phyloP scores from a whole-genome alignment of 2,113 vertebrate species.

The Rhinoderma darwinii region DNA sequence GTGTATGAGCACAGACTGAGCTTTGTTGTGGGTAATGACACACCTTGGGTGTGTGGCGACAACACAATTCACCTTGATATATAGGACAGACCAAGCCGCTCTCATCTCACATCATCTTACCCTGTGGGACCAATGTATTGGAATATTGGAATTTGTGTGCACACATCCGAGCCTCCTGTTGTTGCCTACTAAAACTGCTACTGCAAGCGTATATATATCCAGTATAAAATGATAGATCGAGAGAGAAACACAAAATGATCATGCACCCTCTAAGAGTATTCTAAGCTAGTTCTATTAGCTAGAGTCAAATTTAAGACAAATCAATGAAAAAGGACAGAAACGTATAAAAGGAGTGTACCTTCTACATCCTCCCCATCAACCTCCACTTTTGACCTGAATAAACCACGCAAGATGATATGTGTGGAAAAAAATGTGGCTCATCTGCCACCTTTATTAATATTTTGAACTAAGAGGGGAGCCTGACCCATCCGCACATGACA shows the following conservation, averaged over 20 bases:
- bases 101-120: conserved; percentile 18
- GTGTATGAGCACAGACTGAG: conserved; percentile 20
- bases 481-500: too few relatives aligned
- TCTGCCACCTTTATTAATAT: too few relatives aligned
- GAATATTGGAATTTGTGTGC: neutral
- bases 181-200: neutral
- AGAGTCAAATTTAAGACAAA: neutral
- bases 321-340: neutral
- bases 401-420: too few relatives aligned
- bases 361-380: too few relatives aligned
- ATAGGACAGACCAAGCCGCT: conserved; percentile 28
- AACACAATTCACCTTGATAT: conserved; percentile 34
- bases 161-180: neutral
- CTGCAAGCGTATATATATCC: neutral
- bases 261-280: neutral
- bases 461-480: too few relatives aligned
- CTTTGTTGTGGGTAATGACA: conserved; percentile 59
- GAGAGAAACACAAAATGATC: neutral
- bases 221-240: neutral
- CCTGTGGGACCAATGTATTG: neutral
- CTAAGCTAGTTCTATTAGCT: neutral
- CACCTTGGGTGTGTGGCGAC: conserved; percentile 53
- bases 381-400: too few relatives aligned
- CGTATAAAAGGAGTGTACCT: neutral
- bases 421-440: too few relatives aligned